Base-by-base conservation (phyloP, 2,113 vertebrate species). In the Heteronetta atricapilla region DNA sequence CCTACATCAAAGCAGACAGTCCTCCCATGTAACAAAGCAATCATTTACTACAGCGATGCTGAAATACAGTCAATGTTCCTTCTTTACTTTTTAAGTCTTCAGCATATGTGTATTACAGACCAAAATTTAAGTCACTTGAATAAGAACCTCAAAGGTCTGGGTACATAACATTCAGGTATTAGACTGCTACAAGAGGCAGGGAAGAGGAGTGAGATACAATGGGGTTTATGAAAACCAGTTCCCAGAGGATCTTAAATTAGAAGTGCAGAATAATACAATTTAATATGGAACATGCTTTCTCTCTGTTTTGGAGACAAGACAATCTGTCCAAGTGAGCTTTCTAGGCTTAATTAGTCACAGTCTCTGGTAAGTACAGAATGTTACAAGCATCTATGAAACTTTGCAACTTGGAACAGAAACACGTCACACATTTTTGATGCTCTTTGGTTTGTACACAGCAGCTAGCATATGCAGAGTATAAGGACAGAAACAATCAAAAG, bases 341-440 rank as follows among this genome's bases (percentile, higher is more conserved):
- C 59, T 53, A 52, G 40, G 40, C 34, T 60, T 70, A 76, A 90
- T 36, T 94, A 33, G 33, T 82, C 89, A 89, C 79, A 93, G 67
- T 44, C 86, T 23, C 46, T 86, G n/a, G 55, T 84, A 59, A 40
- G 76, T 53, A 92, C 80, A 90, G 76, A 90, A 69, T 48, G 64
- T 89, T 88, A 93, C 33, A 75, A 86, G 55, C 6, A 15, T 74
- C 25, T 58, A 28, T 62, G n/a, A 33, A 88, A 74, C 73, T 91
- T 84, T 29, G 74, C 81, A 83, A 13, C 20, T 79, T 90, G 78
- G 59, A 95, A 92, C 53, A 90, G 64, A 88, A 91, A 73, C 36
- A 23, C 14, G 9, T 38, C 40, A 58, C 12, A 29, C 4, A 21
- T 77, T 13, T 46, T 64, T 36, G 60, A 82, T 68, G 19, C 10